Conservation (phyloP, 2,113 vertebrate species). For the Lipophrys pholis region DNA sequence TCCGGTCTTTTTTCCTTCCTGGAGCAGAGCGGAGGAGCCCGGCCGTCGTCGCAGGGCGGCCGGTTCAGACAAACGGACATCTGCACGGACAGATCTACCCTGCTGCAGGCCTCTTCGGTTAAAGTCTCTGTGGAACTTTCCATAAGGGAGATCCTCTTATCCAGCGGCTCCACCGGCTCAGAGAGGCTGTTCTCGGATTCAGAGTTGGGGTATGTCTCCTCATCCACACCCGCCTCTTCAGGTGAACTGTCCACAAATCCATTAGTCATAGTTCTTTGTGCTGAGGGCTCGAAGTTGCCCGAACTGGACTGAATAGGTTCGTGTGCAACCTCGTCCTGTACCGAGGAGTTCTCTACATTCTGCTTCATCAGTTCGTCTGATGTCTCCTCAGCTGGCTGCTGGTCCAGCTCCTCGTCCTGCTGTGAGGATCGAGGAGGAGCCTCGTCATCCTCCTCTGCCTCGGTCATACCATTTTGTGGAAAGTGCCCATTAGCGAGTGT, state of each 20-base stretch:
- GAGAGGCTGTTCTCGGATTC: constrained; percentile 64
- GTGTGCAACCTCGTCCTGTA: constrained; percentile 17
- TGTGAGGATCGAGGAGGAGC: constrained; percentile 22
- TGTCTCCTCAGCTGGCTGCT: constrained; percentile 22
- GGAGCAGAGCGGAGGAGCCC: constrained; percentile 43
- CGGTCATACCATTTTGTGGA: constrained; percentile 32
- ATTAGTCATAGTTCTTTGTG: constrained; percentile 74
- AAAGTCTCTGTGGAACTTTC: constrained; percentile 91
- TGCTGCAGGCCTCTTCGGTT: constrained; percentile 84
- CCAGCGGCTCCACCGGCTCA: constrained; percentile 60
- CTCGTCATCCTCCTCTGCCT: constrained; percentile 15
- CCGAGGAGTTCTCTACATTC: constrained; percentile 35
- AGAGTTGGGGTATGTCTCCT: constrained; percentile 41
- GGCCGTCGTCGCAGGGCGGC: constrained; percentile 46
- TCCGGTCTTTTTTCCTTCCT: constrained; percentile 67
- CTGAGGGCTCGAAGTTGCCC: constrained; percentile 32
- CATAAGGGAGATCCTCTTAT: constrained; percentile 81
- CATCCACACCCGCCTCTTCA: constrained; percentile 43
- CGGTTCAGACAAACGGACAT: constrained; percentile 8
- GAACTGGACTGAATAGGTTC: constrained; percentile 8
- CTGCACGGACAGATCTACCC: constrained; percentile 65
- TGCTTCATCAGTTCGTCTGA: constrained; percentile 37
- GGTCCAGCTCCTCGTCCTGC: constrained; percentile 28
- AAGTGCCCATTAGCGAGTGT: constrained; percentile 49
- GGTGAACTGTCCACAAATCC: constrained; percentile 55